These are phyloP conservation scores for Hiodon tergisus DNA, from an alignment of 2,113 vertebrate genomes.

Conservation along the genomic window DNA sequence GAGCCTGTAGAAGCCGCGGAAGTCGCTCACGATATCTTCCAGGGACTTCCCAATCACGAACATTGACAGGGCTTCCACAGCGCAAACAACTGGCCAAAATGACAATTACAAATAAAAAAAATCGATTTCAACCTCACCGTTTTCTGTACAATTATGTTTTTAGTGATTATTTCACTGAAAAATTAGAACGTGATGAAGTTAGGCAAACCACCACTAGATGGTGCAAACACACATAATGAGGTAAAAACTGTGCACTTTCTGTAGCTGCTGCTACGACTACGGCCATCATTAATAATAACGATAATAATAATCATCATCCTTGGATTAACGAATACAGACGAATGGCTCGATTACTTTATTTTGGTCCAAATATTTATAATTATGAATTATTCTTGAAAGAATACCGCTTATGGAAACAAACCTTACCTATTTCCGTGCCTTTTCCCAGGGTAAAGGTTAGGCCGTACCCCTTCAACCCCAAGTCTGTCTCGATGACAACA, in stretches of 20 bases:
- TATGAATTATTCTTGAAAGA: neutral
- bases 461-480: constrained; percentile 64
- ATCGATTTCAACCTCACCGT: neutral
- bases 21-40: constrained; percentile 64
- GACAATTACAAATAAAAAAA: neutral
- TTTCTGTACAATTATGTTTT: neutral
- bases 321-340: too few species aligned
- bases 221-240: neutral
- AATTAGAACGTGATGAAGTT: neutral
- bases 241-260: neutral
- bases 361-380: too few species aligned
- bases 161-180: neutral
- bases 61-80: constrained; percentile 57
- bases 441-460: constrained; percentile 75
- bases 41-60: constrained; percentile 61
- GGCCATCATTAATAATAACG: too few species aligned
- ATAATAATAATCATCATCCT: too few species aligned
- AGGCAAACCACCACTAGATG: constrained; percentile 30
- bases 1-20: constrained; percentile 68
- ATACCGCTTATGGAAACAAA: neutral
- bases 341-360: too few species aligned
- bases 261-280: neutral
- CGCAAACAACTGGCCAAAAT: constrained; percentile 55
- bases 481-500: constrained; percentile 68
- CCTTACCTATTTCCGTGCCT: constrained; percentile 78